Base-by-base conservation (phyloP, 2,797 vertebrate genomes). In the Ceryle rudis region DNA sequence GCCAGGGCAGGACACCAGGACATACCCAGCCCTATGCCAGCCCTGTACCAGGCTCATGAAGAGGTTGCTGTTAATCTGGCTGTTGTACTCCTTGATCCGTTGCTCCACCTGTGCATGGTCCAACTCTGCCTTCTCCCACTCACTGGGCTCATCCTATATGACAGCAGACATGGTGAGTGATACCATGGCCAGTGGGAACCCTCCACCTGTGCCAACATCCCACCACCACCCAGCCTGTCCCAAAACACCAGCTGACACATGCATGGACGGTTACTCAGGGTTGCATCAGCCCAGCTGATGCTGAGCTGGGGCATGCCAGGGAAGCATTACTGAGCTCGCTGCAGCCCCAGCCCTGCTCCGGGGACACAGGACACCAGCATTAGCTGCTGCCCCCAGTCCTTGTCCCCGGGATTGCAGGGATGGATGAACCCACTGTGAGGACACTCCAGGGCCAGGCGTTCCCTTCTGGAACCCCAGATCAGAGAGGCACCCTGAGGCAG, bases 51-150 rank as follows among this genome's bases (percentile, higher is more conserved):
- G 94, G 96, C 99, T 98, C 99, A 99, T 99, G 98, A 99, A 99
- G 96, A 99, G 99, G 94, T 99, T 99, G 97, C 98, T 99, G 97
- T 99, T 99, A 96, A 99, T 99, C 97, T 99, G 99, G 91, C 99
- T 97, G 84, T 99, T 99, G 94, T 99, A 99, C 89, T 99, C 99
- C 94, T 98, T 99, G 72, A 99, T 98, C 93, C 98, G 99, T 98
- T 99, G 99, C 83, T 99, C 99, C 94, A 98, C 98, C 86, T 99
- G 99, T 65, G 96, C 96, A 81, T 97, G 97, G 78, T 98, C 99
- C 93, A 99, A 96, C 81, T 98, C 97, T 72, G 98, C 97, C 77
- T 98, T 99, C 75, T 98, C 98, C 97, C 97, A 98, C 60, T 99
- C 98, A 5, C 98, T 97, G 44, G 98, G 98, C 78, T 99, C 99